These are phyloP conservation scores for Diorhabda elongata DNA, from an alignment of 1,140 invertebrate genomes.

Conservation along the genomic window DNA sequence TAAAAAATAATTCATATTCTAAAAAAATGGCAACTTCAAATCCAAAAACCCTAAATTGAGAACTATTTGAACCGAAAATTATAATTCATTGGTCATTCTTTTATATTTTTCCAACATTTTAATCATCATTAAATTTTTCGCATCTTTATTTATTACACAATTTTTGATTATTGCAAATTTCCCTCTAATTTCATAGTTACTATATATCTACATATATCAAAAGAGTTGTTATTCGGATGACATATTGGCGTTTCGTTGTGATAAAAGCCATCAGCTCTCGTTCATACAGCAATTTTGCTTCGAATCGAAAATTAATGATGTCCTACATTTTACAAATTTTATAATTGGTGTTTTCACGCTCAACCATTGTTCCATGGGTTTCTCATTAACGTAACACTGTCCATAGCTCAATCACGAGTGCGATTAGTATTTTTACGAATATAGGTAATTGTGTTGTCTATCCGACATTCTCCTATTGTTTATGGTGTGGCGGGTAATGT, in stretches of 20 bases:
- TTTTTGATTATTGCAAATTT: too few species aligned
- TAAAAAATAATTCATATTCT: too few species aligned
- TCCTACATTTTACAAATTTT: conserved; percentile 37
- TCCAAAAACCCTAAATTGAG: too few species aligned
- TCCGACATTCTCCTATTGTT: conserved; percentile 36
- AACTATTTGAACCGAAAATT: too few species aligned
- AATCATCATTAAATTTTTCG: too few species aligned
- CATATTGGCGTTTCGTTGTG: conserved; percentile 12
- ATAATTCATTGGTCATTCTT: too few species aligned
- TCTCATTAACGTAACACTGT: conserved; percentile 27
- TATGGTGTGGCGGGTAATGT: conserved; percentile 20
- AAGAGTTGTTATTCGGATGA: not conserved
- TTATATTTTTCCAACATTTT: too few species aligned
- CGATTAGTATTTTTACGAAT: conserved; percentile 40
- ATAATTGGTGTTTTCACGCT: conserved; percentile 33
- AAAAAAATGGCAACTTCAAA: too few species aligned
- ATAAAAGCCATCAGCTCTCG: conserved; percentile 3
- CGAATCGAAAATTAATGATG: conserved; percentile 28
- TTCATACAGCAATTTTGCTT: conserved; percentile 6
- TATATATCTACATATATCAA: too few species aligned
- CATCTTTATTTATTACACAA: too few species aligned
- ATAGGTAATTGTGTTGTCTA: conserved; percentile 39
- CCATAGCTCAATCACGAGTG: conserved; percentile 29
- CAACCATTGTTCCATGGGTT: conserved; percentile 18
- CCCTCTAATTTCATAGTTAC: too few species aligned